Conservation (phyloP, 2,797 vertebrate genomes). For the Sebastes glaucus region DNA sequence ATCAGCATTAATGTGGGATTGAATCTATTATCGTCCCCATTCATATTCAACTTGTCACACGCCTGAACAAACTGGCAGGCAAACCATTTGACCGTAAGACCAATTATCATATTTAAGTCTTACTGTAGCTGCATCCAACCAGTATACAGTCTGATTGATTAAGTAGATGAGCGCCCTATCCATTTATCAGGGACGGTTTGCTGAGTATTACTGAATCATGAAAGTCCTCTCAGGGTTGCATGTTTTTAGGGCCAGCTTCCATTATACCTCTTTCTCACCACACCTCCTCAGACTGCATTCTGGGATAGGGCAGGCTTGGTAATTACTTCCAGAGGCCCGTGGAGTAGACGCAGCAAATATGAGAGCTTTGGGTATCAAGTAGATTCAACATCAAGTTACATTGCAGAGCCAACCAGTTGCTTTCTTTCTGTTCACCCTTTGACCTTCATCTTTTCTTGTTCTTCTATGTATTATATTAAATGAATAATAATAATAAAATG, state of each 20-base stretch:
- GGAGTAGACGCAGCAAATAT: conserved; percentile 60
- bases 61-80: neutral
- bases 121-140: neutral
- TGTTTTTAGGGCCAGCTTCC: conserved; percentile 56
- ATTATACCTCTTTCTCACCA: conserved; percentile 74
- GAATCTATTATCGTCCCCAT: neutral
- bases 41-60: neutral
- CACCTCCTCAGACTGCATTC: conserved; percentile 80
- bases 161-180: neutral
- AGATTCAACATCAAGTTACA: conserved; percentile 41
- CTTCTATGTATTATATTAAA: too few species aligned
- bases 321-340: conserved; percentile 86
- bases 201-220: conserved; percentile 47
- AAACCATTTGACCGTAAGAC: neutral
- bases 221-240: conserved; percentile 57
- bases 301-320: conserved; percentile 79
- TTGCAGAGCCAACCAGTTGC: neutral
- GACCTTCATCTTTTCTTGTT: too few species aligned
- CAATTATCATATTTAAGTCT: neutral
- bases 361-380: conserved; percentile 54
- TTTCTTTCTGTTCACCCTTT: neutral
- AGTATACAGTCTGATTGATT: conserved; percentile 5
- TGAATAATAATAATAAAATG: too few species aligned
- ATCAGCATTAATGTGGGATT: neutral
- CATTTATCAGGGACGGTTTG: conserved; percentile 32